phyloP scores from a whole-genome alignment of 2,888 invertebrate species.

The Tubulanus polymorphus region DNA sequence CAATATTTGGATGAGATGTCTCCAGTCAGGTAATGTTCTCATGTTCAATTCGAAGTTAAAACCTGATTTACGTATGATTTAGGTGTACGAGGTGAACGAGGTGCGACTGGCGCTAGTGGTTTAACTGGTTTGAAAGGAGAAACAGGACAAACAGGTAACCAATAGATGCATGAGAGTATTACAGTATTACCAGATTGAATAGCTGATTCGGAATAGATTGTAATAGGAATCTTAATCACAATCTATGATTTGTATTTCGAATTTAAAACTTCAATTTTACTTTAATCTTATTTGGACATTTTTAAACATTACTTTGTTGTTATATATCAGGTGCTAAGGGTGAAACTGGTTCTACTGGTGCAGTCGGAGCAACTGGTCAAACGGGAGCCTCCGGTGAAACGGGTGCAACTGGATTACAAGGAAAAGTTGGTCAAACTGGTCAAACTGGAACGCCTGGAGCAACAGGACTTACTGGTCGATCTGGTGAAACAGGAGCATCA shows the following conservation, averaged over 20 bases:
- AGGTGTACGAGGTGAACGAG: not conserved
- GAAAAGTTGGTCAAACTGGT: not conserved
- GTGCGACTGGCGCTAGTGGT: not conserved
- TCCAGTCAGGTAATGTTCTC: too few species aligned
- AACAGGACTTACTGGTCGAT: slow-evolving; percentile 3
- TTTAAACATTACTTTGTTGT: too few species aligned
- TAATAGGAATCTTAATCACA: too few species aligned
- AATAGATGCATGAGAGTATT: too few species aligned
- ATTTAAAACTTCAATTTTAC: too few species aligned
- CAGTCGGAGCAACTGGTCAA: slow-evolving; percentile 1
- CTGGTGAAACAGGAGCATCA: slow-evolving; percentile 8
- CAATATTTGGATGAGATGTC: too few species aligned
- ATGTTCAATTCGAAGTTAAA: too few species aligned
- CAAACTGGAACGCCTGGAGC: not conserved
- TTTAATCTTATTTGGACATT: too few species aligned
- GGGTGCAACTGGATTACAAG: slow-evolving; percentile 4
- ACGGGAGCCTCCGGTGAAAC: not conserved
- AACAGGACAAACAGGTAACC: not conserved
- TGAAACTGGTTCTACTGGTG: slow-evolving; percentile 3
- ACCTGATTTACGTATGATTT: too few species aligned
- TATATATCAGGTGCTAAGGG: not conserved
- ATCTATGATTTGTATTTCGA: too few species aligned
- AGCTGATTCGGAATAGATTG: too few species aligned
- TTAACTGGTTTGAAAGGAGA: not conserved
- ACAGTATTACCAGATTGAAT: too few species aligned